Percentiles rank a stretch among this genome's conserved stretches.
Evolutionary conservation across 2,113 vertebrate genomes (phyloP).

Genomic region (Lagopus leucura): DNA sequence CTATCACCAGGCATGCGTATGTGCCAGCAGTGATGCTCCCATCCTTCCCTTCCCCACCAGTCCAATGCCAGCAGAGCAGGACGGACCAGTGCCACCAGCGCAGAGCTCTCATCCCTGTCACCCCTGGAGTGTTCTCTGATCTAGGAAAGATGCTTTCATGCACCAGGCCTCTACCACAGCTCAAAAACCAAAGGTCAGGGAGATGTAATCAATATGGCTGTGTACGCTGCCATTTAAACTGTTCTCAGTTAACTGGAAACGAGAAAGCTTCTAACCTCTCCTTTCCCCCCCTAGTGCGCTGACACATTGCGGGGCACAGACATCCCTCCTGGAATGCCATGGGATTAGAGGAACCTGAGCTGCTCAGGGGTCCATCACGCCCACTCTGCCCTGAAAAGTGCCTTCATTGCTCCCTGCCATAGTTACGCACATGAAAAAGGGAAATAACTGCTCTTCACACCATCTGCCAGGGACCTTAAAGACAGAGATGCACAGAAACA

Average conservation of each 20-base stretch:
- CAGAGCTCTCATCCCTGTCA: neutral
- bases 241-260: neutral
- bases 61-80: too few species aligned
- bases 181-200: neutral
- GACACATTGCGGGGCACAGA: neutral
- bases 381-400: neutral
- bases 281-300: neutral
- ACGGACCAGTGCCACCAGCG: too few species aligned
- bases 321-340: neutral
- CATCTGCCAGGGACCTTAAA: neutral
- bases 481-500: neutral
- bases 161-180: neutral
- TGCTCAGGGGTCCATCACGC: neutral
- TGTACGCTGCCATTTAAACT: neutral
- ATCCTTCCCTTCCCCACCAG: too few species aligned
- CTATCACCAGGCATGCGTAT: too few species aligned
- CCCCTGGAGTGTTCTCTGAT: neutral
- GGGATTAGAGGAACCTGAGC: neutral
- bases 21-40: too few species aligned
- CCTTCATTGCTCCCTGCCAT: neutral
- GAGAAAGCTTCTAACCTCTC: neutral
- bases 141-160: neutral
- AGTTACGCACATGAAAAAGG: neutral
- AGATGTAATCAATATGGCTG: neutral
- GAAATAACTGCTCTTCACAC: accelerated